Base-by-base conservation (phyloP, 2,113 vertebrate species). In the Mola mola region DNA sequence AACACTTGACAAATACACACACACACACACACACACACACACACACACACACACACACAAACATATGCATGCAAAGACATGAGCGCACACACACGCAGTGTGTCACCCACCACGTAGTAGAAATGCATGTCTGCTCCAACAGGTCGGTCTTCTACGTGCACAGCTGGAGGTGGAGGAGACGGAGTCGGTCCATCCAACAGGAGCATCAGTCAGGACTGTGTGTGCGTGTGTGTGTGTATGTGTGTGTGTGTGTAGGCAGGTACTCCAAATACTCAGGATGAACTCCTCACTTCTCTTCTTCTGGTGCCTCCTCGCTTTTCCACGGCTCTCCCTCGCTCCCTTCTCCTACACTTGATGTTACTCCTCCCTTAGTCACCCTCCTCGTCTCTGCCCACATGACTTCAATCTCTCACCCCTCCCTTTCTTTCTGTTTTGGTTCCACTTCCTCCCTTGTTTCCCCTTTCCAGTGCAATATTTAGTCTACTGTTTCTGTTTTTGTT, bases 61-160 rank as follows among this genome's bases (percentile, higher is more conserved):
- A 48, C 8, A 8, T 24, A 43, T 8, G 12, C 21, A 49, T 9
- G 5, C 1, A 4, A 15, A n/a, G n/a, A n/a, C n/a, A n/a, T n/a
- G n/a, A n/a, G n/a, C n/a, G n/a, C 15, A 12, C 25, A 56, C 16
- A 56, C 1, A 56, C 31, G 41, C 26, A n/a, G 16, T 2, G 4
- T 11, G 36, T 43, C 40, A 88, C 91, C 76, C 26, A 92, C 91
- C 90, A 83, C 66, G 3, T 91, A 91, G 83, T 72, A 88, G 85
- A 93, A 93, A 49, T 90, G 87, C 88, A 91, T 90, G 79, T 87
- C 83, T 77, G 68, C 57, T 34, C 40, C 34, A 24, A 68, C 79
- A 62, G 43, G 71, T 62, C 6, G 24, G 6, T 66, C 62, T 57
- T 56, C 49, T 42, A 26, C 2, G 22, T 83, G 75, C 57, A 89